phyloP scores from a whole-genome alignment of 2,113 vertebrate genomes.

The Ancistrus triradiatus region DNA sequence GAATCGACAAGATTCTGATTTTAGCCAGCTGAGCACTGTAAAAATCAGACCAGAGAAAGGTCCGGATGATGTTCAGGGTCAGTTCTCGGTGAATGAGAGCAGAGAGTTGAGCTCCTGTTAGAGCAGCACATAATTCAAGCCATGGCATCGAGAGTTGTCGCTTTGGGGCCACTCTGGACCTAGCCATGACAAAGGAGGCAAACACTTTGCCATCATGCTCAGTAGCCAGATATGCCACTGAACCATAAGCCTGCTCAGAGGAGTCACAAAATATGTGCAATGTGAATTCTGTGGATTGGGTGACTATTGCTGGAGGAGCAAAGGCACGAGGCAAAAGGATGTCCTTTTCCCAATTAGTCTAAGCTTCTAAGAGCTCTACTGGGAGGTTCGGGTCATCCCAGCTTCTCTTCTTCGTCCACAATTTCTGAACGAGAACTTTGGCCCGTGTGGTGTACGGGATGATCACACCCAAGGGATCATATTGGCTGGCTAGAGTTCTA shows the following conservation, averaged over 20 bases:
- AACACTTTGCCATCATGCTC: conserved; percentile 54
- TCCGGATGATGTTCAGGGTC: background rate
- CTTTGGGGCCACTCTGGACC: background rate
- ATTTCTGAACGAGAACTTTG: conserved; percentile 2
- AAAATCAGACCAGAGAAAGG: conserved; percentile 1
- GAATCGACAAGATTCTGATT: conserved; percentile 5
- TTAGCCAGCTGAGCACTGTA: background rate
- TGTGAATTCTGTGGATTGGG: too few relatives aligned
- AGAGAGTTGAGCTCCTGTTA: conserved; percentile 1
- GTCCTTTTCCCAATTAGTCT: conserved; percentile 12
- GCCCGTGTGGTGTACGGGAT: background rate
- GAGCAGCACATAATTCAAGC: conserved; percentile 8
- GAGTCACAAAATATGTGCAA: conserved; percentile 8
- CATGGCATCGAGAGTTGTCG: conserved; percentile 7
- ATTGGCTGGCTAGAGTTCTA: conserved; percentile 9
- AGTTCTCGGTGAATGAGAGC: background rate
- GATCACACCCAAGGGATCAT: conserved; percentile 16
- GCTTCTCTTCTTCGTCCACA: conserved; percentile 2
- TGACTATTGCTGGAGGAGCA: background rate
- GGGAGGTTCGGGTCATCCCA: conserved; percentile 24
- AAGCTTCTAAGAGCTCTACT: conserved; percentile 1
- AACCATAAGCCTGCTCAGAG: conserved; percentile 16
- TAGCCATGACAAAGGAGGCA: background rate
- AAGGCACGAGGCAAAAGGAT: background rate
- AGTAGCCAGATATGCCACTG: conserved; percentile 10